Base-by-base conservation (phyloP, 2,797 vertebrate species). In the Momotus momota region DNA sequence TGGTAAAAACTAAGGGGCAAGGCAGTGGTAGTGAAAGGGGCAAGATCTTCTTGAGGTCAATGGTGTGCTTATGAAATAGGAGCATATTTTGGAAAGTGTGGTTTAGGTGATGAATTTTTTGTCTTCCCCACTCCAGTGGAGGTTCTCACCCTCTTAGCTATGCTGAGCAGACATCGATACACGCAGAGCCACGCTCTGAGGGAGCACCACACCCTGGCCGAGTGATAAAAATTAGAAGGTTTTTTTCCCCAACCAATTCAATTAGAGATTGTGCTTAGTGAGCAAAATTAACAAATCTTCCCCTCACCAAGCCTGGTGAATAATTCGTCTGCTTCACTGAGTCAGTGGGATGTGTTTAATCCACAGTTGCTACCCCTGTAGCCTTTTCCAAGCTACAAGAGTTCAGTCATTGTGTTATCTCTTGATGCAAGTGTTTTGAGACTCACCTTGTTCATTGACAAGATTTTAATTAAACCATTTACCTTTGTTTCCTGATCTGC, bases 131-230 rank as follows among this genome's bases (percentile, higher is more conserved):
- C 9, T 4, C 12, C 81, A 12, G 64, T 13, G 18, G 46, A 19
- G 38, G 9, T n/a, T 2, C 8, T 78, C 10, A 22, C 29, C 48
- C 43, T n/a, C 25, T 60, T 1, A 43, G 41, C 72, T 2, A 1
- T 14, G 66, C 71, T 38, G 46, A 7, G 25, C 35, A 1, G 38
- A 29, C 27, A 14, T 45, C 23, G 13, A 51, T 7, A 20, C 18
- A 8, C 1, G 1, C 20, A 4, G 3, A 64, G 51, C 77, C 5
- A 0, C 5, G 51, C 49, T 41, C 52, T 12, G 22, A 31, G 45
- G 49, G 13, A 26, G 7, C 84, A 25, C 72, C 65, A n/a, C 40
- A 17, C 23, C 33, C 43, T 67, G 58, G 49, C 40, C 49, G 65
- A 31, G 46, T 27, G 14, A 48, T 7, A 19, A 31, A 40, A 49